Evolutionary conservation across 2,888 invertebrate species (phyloP).

Genomic region (Cephus nigrinus): DNA sequence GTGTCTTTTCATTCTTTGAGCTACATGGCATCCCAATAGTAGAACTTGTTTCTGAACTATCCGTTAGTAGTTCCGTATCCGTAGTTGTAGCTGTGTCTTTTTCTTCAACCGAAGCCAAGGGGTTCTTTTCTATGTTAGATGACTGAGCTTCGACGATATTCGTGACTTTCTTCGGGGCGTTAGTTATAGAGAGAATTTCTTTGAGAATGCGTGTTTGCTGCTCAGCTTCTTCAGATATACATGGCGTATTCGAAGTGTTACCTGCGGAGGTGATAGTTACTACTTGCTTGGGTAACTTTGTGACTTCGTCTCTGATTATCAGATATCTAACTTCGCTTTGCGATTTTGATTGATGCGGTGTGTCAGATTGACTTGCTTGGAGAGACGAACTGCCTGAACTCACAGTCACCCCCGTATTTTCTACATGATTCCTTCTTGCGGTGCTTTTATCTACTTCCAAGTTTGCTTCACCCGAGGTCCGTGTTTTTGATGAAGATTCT

Average conservation of each 20-base stretch:
- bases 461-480: not conserved
- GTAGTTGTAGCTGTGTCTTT: not conserved
- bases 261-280: not conserved
- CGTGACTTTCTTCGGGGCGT: not conserved
- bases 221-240: not conserved
- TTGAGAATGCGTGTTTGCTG: not conserved
- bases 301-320: not conserved
- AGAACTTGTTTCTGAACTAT: not conserved
- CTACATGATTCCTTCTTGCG: no score
- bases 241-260: not conserved
- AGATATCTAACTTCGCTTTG: not conserved
- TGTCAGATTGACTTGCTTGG: not conserved
- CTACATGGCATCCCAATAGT: slow-evolving; percentile 10
- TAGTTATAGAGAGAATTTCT: not conserved
- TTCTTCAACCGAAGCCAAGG: not conserved
- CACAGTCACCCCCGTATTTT: not conserved
- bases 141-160: not conserved
- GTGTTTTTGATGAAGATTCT: not conserved
- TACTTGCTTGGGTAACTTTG: not conserved
- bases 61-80: not conserved
- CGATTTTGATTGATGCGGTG: not conserved
- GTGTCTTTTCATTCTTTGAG: slow-evolving; percentile 2
- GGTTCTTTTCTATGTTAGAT: not conserved
- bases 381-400: not conserved
- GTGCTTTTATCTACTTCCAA: not conserved